Conservation (phyloP, 2,888 invertebrate species). For the Eustalomyia histrio region DNA sequence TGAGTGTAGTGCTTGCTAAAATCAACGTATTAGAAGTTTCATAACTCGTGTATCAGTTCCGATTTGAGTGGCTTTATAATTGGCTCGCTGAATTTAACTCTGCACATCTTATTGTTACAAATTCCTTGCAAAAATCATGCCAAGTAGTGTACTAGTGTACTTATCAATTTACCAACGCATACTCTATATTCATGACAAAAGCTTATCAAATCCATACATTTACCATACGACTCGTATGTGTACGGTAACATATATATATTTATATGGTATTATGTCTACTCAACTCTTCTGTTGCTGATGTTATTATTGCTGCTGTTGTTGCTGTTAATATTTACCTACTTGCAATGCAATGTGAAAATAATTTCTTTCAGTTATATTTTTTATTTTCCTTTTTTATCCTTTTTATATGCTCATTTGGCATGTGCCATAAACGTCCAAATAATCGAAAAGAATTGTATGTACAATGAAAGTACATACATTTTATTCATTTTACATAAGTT, state of each 20-base stretch:
- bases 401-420: conserved; percentile 79
- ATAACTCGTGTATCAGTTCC: too few relatives aligned
- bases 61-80: too few relatives aligned
- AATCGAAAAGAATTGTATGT: conserved; percentile 23
- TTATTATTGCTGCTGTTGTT: conserved; percentile 66
- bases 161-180: not conserved
- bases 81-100: too few relatives aligned
- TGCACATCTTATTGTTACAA: too few relatives aligned
- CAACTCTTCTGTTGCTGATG: conserved; percentile 9
- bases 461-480: conserved; percentile 16
- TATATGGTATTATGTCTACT: not conserved
- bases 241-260: too few relatives aligned
- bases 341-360: conserved; percentile 77
- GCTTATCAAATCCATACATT: conserved; percentile 42
- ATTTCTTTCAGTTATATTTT: conserved; percentile 70
- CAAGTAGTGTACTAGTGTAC: too few relatives aligned
- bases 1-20: too few relatives aligned
- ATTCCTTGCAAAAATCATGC: too few relatives aligned
- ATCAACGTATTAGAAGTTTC: too few relatives aligned
- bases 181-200: conserved; percentile 24
- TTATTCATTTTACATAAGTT: conserved; percentile 35
- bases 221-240: conserved; percentile 5
- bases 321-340: conserved; percentile 65
- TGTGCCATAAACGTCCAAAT: conserved; percentile 72
- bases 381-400: conserved; percentile 71